Base-by-base conservation (phyloP, 2,797 vertebrate genomes). In the Ceyx erithaca region DNA sequence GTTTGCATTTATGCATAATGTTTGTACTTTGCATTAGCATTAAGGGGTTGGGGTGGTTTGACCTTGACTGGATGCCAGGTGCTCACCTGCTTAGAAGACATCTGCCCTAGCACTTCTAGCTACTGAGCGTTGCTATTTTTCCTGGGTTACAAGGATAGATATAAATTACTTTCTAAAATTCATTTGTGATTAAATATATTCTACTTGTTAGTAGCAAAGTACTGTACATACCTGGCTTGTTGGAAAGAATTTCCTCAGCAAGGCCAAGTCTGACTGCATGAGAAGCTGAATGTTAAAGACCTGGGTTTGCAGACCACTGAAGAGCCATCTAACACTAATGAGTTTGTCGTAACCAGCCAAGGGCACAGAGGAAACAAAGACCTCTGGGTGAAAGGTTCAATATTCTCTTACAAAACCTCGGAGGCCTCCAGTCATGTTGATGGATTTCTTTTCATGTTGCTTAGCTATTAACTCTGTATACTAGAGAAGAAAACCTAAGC, bases 381-480 rank as follows among this genome's bases (percentile, higher is more conserved):
- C 87, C 92, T 68, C 35, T 54, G 77, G 85, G 79, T 94, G 63
- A 83, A 91, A 87, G 78, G 81, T 76, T 94, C 90, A 52, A 58
- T 93, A 79, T 85, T 67, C 79, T 80, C 72, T 93, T 89, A 90
- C 58, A 59, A 94, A 57, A 71, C 41, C 75, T 90, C 87, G 75
- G 48, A 95, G 93, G 46, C 35, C 91, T 96, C 51, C 94, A 85
- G 79, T 83, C 86, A 43, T 49, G 37, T 70, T 92, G 92, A 97
- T 78, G 67, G 72, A 94, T 96, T 89, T 80, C 86, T 92, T 90
- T 91, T 88, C 63, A 41, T 76, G 73, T 87, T 72, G 54, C 62
- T 75, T 63, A 95, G 93, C 94, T 97, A 96, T 89, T 97, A 96
- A 93, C 80, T 95, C 58, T 91, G 73, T 85, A 71, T 85, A 64